Percentiles rank a stretch among this genome's conserved stretches.
These are phyloP conservation scores for Poecile atricapillus DNA, from an alignment of 2,113 vertebrate species.

Conservation along the genomic window DNA sequence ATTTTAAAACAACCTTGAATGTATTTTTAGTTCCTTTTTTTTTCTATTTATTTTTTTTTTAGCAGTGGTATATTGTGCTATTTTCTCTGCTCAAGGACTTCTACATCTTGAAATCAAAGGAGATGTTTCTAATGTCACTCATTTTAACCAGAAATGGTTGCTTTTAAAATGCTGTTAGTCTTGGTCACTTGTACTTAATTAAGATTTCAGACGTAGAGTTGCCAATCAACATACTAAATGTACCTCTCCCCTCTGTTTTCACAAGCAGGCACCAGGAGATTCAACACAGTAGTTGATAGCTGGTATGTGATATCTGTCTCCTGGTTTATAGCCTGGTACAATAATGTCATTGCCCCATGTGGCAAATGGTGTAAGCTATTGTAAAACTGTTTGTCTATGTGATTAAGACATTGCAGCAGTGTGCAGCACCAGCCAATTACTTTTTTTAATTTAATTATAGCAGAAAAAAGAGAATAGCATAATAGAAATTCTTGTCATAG, in stretches of 20 bases:
- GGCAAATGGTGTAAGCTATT: slow-evolving; percentile 83
- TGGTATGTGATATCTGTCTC: slow-evolving; percentile 73
- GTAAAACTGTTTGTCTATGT: slow-evolving; percentile 86
- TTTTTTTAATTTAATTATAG: slow-evolving; percentile 86
- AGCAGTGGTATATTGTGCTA: neutral
- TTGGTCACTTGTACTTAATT: slow-evolving; percentile 63
- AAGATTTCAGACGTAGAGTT: slow-evolving; percentile 60
- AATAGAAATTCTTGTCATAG: slow-evolving; percentile 84
- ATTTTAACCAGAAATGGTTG: slow-evolving; percentile 16
- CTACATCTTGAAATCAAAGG: neutral
- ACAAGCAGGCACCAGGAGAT: slow-evolving; percentile 59
- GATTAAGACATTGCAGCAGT: slow-evolving; percentile 83
- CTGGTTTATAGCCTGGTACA: slow-evolving; percentile 77
- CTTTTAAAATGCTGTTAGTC: slow-evolving; percentile 27
- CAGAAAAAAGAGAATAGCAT: slow-evolving; percentile 80
- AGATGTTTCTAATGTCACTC: neutral
- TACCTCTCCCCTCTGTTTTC: slow-evolving; percentile 55
- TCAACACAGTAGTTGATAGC: slow-evolving; percentile 65
- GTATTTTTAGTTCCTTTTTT: neutral
- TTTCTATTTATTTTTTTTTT: neutral
- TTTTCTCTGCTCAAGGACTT: neutral
- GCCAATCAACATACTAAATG: slow-evolving; percentile 58
- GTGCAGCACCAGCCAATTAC: slow-evolving; percentile 83
- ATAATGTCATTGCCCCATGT: slow-evolving; percentile 81
- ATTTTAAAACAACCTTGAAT: neutral